Evolutionary conservation across 2,797 vertebrate genomes (phyloP).

Genomic region (Cheirogaleus major): DNA sequence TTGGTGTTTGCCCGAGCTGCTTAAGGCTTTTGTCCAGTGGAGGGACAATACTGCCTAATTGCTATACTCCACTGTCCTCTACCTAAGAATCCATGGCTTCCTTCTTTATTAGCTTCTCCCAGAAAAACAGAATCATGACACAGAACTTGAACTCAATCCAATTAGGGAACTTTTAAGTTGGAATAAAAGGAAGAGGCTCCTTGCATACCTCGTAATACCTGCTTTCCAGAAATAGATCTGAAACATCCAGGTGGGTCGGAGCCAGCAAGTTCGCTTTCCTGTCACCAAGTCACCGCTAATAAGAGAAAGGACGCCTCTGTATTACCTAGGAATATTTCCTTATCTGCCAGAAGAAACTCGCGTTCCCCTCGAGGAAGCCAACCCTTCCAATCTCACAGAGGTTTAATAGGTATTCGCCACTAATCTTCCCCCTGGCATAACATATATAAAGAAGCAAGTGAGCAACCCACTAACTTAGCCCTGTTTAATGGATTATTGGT

Average conservation of each 20-base stretch:
- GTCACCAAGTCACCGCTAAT: slow-evolving; percentile 64
- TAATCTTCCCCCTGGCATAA: slow-evolving; percentile 24
- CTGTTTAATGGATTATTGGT: not conserved
- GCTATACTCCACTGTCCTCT: slow-evolving; percentile 2
- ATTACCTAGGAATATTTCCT: slow-evolving; percentile 48
- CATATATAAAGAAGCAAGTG: not conserved
- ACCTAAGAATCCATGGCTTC: slow-evolving; percentile 28
- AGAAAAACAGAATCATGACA: slow-evolving; percentile 72
- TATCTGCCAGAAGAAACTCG: slow-evolving; percentile 47
- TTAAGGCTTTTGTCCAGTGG: slow-evolving; percentile 50
- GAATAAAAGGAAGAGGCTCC: slow-evolving; percentile 57
- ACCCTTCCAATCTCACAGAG: slow-evolving; percentile 45
- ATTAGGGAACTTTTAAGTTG: slow-evolving; percentile 70
- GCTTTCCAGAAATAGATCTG: slow-evolving; percentile 73
- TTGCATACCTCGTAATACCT: slow-evolving; percentile 26
- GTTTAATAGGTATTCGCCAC: slow-evolving; percentile 28
- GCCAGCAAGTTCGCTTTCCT: slow-evolving; percentile 51
- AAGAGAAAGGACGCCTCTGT: slow-evolving; percentile 41
- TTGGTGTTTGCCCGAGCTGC: slow-evolving; percentile 37
- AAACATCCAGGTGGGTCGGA: slow-evolving; percentile 61
- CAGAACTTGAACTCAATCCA: slow-evolving; percentile 70
- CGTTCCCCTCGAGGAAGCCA: slow-evolving; percentile 50
- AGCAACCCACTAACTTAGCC: not conserved
- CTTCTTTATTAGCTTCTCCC: slow-evolving; percentile 64
- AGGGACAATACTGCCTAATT: slow-evolving; percentile 48